These are phyloP conservation scores for Hartigia nigra DNA, from an alignment of 2,888 invertebrate genomes.

Conservation along the genomic window DNA sequence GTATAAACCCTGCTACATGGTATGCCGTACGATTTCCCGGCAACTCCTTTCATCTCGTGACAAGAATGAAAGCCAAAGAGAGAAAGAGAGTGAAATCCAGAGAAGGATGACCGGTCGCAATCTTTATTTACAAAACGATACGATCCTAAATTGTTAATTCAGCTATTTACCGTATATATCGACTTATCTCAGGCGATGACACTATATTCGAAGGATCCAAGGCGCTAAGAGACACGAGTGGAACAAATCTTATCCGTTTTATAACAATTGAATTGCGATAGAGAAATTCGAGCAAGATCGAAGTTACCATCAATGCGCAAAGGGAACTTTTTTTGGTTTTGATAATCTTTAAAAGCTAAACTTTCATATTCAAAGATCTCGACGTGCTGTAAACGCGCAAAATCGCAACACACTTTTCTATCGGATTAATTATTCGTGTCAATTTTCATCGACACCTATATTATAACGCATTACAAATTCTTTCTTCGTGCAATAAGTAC, in stretches of 20 bases:
- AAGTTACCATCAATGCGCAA: background rate
- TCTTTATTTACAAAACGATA: background rate
- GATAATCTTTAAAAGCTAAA: background rate
- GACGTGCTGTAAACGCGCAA: background rate
- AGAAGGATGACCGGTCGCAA: background rate
- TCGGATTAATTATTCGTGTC: background rate
- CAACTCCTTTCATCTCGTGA: background rate
- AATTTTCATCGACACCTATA: background rate
- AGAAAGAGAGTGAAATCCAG: background rate
- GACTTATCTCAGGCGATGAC: background rate
- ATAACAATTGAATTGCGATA: background rate
- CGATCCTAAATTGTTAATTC: background rate
- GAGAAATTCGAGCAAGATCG: background rate
- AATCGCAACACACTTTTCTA: background rate
- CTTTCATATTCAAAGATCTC: background rate
- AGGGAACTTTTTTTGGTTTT: background rate
- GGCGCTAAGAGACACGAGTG: background rate
- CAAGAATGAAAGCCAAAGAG: background rate
- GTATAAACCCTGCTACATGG: slow-evolving; percentile 52
- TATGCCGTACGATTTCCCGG: background rate
- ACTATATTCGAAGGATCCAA: background rate
- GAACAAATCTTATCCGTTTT: background rate
- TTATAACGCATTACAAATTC: background rate
- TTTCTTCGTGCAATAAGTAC: background rate
- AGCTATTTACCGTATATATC: background rate